Evolutionary conservation across 1,140 invertebrate genomes (phyloP), one percentile per base, ranked within the genome.

Genomic region (Drosophila ananassae): DNA sequence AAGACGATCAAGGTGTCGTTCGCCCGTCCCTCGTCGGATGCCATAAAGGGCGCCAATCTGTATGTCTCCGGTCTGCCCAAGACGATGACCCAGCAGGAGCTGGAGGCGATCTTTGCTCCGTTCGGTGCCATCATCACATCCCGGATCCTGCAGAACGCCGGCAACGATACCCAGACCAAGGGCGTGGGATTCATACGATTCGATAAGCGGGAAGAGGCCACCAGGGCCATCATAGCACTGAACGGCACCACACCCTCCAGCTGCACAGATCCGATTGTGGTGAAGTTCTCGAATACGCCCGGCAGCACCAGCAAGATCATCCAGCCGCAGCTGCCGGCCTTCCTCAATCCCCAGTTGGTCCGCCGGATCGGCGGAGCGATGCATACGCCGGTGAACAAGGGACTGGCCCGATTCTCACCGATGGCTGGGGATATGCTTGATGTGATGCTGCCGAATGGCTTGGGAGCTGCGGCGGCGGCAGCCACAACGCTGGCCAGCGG

Each of bases 1-100:
- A 98, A 98, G 93, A 96, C 96, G 25, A 97, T 98, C 71, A 98
- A 98, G 95, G 97, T 98, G 44, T 98, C 97, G 59, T 96, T 96
- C 92, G 97, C 97, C 62, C 94, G 97, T 75, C 97, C 97, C 34
- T 97, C 96, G 90, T 96, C 96, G 83, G 97, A 98, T 92, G 95
- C 95, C 59, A 98, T 98, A 80, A 98, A 97, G 93, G 96, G 96
- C 71, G 96, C 97, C 74, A 98, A 98, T 93, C 93, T 98, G 30
- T 98, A 98, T 92, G 96, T 98, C 30, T 96, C 95, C 78, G 97
- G 97, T 22, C 92, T 98, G 72, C 97, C 97, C 32, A 97, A 97
- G 92, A 94, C 95, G 75, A 95, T 97, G 95, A 96, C 96, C 61
- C 96, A 97, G 92, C 94, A 95, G 90, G 97, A 98, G 81, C 93